Evolutionary conservation across 2,797 vertebrate species (phyloP).

Genomic region (Tapera naevia): DNA sequence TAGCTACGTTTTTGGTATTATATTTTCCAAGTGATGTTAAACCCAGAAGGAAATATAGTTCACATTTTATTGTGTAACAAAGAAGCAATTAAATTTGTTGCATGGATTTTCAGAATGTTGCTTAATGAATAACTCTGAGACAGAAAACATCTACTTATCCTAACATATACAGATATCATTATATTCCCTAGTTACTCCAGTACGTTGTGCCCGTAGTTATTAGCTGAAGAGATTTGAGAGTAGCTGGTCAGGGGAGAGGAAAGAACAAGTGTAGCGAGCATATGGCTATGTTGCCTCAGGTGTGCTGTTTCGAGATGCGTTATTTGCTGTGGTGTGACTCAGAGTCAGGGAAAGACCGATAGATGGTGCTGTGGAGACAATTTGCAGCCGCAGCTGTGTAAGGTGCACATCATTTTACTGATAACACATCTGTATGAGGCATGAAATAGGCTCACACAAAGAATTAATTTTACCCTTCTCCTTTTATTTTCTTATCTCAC

Average conservation of each 20-base stretch:
- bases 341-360: background rate
- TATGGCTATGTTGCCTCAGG: background rate
- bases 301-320: background rate
- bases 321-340: background rate
- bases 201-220: background rate
- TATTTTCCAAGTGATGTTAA: background rate
- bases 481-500: background rate
- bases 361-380: conserved; percentile 69
- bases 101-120: background rate
- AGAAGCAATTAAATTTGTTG: background rate
- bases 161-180: background rate
- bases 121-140: background rate
- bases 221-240: background rate
- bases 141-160: background rate
- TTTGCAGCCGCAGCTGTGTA: background rate
- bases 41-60: background rate
- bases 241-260: background rate
- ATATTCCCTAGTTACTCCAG: background rate
- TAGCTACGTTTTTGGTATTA: background rate
- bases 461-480: background rate
- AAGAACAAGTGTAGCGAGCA: fast-evolving
- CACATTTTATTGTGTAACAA: background rate
- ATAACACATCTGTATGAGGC: fast-evolving
- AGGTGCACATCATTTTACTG: background rate
- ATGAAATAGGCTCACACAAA: background rate